A percentile compares a stretch with the other conserved stretches of the same genome.
Conservation (phyloP, 1,140 invertebrate genomes). For the Frieseomelitta varia region DNA sequence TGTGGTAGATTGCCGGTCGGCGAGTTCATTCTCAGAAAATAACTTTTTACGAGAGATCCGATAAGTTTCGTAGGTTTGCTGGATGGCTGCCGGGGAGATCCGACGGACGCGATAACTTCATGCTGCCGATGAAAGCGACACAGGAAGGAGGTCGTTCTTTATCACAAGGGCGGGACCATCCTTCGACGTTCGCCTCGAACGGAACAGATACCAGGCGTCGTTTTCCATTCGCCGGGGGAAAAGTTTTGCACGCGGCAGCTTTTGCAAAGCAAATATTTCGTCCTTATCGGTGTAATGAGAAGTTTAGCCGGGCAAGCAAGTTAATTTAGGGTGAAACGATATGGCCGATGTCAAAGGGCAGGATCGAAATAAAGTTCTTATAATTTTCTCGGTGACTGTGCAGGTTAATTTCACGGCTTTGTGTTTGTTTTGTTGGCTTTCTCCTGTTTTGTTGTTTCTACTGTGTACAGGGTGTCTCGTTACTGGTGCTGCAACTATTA, state of each 20-base stretch:
- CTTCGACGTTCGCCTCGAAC: constrained; percentile 18
- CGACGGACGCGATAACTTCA: constrained; percentile 51
- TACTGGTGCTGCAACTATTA: too few relatives aligned
- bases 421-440: not conserved
- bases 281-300: not conserved
- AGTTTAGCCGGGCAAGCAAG: not conserved
- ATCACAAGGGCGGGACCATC: constrained; percentile 34
- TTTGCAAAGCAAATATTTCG: not conserved
- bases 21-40: constrained; percentile 69
- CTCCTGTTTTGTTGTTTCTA: not conserved
- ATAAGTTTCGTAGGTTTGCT: constrained; percentile 56
- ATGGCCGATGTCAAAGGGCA: not conserved
- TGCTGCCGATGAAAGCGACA: constrained; percentile 30
- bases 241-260: not conserved
- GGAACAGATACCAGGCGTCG: constrained; percentile 8
- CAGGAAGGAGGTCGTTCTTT: constrained; percentile 45
- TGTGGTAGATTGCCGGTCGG: constrained; percentile 27
- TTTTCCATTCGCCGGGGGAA: not conserved
- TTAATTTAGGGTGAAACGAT: not conserved
- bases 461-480: too few relatives aligned
- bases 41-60: constrained; percentile 67
- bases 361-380: not conserved
- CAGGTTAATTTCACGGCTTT: not conserved
- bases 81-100: constrained; percentile 45
- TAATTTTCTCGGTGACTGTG: not conserved